Percentiles rank a stretch among this genome's conserved stretches.
Conservation (phyloP, 1,140 invertebrate species). For the Aporrectodea caliginosa region DNA sequence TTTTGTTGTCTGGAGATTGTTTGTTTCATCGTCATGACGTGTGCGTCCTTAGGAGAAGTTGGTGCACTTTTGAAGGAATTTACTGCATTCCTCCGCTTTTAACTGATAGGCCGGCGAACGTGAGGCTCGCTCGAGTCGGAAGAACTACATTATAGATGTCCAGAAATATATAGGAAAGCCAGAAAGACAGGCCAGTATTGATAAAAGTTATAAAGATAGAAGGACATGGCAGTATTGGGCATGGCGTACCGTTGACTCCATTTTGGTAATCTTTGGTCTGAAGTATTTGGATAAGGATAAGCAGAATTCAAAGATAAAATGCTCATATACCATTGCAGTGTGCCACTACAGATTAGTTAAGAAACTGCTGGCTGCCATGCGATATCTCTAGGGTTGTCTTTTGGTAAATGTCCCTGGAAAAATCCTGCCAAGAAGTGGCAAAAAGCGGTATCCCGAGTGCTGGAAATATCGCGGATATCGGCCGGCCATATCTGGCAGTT, state of each 20-base stretch:
- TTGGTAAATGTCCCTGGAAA: background rate
- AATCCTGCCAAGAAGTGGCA: background rate
- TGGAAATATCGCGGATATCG: background rate
- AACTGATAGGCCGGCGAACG: background rate
- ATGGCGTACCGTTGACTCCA: background rate
- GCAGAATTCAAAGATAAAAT: slow-evolving; percentile 1
- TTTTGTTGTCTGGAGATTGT: background rate
- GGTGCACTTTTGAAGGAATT: background rate
- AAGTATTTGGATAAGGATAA: slow-evolving; percentile 1
- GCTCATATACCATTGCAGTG: background rate
- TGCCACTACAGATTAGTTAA: background rate
- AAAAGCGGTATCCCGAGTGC: background rate
- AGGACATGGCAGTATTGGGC: background rate
- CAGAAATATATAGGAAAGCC: background rate
- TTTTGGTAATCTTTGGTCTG: background rate
- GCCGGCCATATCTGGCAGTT: background rate
- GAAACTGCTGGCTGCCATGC: background rate
- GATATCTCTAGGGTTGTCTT: slow-evolving; percentile 2
- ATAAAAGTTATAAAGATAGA: slow-evolving; percentile 4
- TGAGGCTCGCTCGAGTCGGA: background rate
- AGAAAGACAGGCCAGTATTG: background rate
- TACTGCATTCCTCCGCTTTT: background rate
- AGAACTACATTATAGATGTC: background rate
- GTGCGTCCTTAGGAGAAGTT: background rate
- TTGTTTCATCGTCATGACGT: background rate